These are phyloP conservation scores for Drosophila kikkawai DNA, from an alignment of 1,140 invertebrate genomes.

Conservation along the genomic window DNA sequence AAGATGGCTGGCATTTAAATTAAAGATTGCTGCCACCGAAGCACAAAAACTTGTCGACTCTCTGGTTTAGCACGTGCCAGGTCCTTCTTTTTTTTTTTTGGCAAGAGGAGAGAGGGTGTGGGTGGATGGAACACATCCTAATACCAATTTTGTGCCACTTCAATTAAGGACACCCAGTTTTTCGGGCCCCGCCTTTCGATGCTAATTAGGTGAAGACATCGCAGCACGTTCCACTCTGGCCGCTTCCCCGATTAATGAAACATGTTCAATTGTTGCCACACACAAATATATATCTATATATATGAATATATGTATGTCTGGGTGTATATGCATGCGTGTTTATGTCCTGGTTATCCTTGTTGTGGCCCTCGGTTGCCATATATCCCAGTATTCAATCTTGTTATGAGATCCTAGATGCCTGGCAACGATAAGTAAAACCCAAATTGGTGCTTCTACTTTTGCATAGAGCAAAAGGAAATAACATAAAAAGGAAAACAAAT, in stretches of 20 bases:
- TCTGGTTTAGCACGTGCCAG: conserved; percentile 50
- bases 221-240: conserved; percentile 56
- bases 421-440: conserved; percentile 35
- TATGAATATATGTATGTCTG: neutral
- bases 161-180: conserved; percentile 49
- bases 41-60: conserved; percentile 69
- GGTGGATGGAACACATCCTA: neutral
- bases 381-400: conserved; percentile 37
- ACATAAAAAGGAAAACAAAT: neutral
- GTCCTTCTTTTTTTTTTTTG: neutral
- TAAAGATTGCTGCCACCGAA: conserved; percentile 72
- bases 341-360: conserved; percentile 2
- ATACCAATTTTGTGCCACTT: conserved; percentile 38
- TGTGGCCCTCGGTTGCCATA: conserved; percentile 2
- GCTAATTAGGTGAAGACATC: conserved; percentile 73
- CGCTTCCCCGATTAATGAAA: conserved; percentile 29
- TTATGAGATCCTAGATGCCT: conserved; percentile 22
- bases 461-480: conserved; percentile 10
- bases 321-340: neutral
- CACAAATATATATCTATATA: neutral
- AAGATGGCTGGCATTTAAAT: conserved; percentile 82
- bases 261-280: conserved; percentile 46
- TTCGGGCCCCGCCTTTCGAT: conserved; percentile 40
- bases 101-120: neutral
- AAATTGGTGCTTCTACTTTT: conserved; percentile 11